Base-by-base conservation (phyloP, 2,888 invertebrate species). In the Drosophila melanosoma region DNA sequence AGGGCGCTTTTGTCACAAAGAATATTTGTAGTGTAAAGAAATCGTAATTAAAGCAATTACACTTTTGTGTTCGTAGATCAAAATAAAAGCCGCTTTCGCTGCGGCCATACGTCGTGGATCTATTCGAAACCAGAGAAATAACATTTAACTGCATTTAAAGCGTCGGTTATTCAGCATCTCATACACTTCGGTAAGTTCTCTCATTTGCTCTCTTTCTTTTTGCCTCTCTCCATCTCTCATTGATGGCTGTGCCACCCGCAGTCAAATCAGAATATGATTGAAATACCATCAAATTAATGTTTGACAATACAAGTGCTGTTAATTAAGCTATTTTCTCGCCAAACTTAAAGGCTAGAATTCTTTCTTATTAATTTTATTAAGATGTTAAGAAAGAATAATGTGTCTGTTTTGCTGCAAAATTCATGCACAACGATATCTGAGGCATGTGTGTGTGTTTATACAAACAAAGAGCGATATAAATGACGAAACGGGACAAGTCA, bases 11-110 rank as follows among this genome's bases (percentile, higher is more conserved):
- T 57, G 42, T 52, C 33, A 12, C 26, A 29, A 48, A 36, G 12
- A 62, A 64, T 63, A 59, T 56, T 33, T 56, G 53, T 35, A 58
- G 51, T 69, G 65, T 36, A 45, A 66, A 53, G 23, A 63, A 60
- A 36, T 58, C 49, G 58, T 52, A 78, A 69, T 52, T 64, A 56
- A 61, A 56, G 49, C 51, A 66, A 60, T 65, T 58, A 57, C 33
- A 56, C 36, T 77, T 80, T 76, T 77, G 70, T 69, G 81, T 63
- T 59, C 57, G 48, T 66, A 75, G 61, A 78, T 69, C 57, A 61
- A 58, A 72, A 68, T 63, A 32, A 75, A 72, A 75, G 72, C 75
- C 75, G 81, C 72, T 51, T 26, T 53, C 72, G 54, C 68, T 72
- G 80, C 80, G 79, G 80, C 64, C 57, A 52, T 57, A 57, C 62